phyloP scores from a whole-genome alignment of 2,113 vertebrate genomes.

The Halichoerus grypus region DNA sequence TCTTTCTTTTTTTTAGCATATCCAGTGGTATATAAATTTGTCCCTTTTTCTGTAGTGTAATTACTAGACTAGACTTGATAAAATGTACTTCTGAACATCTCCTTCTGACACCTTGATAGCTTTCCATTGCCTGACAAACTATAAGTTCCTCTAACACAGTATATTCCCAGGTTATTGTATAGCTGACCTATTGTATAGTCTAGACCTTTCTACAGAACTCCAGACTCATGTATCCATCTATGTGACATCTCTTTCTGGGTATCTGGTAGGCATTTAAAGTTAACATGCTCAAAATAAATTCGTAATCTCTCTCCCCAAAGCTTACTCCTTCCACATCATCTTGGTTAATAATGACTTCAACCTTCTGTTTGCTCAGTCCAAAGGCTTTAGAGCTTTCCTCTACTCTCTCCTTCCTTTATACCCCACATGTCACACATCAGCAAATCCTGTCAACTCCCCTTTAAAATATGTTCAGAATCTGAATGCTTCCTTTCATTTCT shows the following conservation, averaged over 20 bases:
- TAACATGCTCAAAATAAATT: not conserved
- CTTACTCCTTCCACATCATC: not conserved
- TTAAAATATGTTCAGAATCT: not conserved
- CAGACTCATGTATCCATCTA: not conserved
- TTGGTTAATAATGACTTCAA: not conserved
- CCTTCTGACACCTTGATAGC: not conserved
- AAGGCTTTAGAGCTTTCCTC: not conserved
- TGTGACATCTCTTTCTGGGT: not conserved
- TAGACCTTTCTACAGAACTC: not conserved
- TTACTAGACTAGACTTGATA: not conserved
- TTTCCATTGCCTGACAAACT: not conserved
- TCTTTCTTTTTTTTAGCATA: slow-evolving; percentile 11
- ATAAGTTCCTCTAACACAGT: not conserved
- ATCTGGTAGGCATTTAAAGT: not conserved
- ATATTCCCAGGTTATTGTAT: not conserved
- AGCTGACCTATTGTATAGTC: not conserved
- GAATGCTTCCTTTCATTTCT: not conserved
- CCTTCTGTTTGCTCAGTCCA: not conserved
- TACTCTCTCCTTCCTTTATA: not conserved
- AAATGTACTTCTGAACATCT: not conserved
- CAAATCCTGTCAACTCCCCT: not conserved
- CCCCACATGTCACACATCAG: too few species aligned
- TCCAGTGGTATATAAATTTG: not conserved
- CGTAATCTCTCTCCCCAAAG: not conserved
- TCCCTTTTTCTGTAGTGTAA: not conserved